Evolutionary conservation across 1,140 invertebrate genomes (phyloP).

Genomic region (Drosophila nannoptera): DNA sequence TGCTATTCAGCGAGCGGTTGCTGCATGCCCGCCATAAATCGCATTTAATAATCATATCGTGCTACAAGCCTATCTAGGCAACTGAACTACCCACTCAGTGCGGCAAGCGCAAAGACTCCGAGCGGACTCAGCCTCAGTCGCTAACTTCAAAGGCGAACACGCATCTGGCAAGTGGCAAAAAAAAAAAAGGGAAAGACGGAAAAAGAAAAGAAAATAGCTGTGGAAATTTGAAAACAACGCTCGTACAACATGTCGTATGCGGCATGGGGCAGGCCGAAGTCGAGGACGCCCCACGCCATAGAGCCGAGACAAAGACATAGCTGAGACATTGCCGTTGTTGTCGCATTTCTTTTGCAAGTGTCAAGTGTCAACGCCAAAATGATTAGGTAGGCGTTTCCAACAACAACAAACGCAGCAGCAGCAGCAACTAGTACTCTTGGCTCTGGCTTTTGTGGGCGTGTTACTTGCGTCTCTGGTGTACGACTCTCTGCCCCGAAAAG

Average conservation of each 20-base stretch:
- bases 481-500: conserved; percentile 47
- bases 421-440: conserved; percentile 43
- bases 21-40: not conserved
- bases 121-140: conserved; percentile 17
- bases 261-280: conserved; percentile 15
- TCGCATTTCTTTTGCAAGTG: conserved; percentile 61
- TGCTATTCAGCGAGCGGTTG: no score
- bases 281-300: not conserved
- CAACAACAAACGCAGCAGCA: conserved; percentile 23
- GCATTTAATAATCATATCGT: not conserved
- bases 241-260: conserved; percentile 40
- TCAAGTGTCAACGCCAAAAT: conserved; percentile 76
- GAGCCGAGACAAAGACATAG: conserved; percentile 37
- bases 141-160: conserved; percentile 48
- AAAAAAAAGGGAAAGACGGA: conserved; percentile 14
- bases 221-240: conserved; percentile 44
- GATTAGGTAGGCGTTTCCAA: conserved; percentile 72
- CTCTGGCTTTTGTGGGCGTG: conserved; percentile 39
- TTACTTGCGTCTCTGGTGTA: conserved; percentile 23
- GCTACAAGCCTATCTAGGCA: not conserved
- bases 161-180: conserved; percentile 34
- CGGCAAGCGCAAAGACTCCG: not conserved
- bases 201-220: conserved; percentile 8
- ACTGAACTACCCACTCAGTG: not conserved
- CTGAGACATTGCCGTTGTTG: conserved; percentile 36